Percentiles rank a stretch among this genome's conserved stretches.
phyloP scores from a whole-genome alignment of 2,113 vertebrate genomes.

The Poecile atricapillus region DNA sequence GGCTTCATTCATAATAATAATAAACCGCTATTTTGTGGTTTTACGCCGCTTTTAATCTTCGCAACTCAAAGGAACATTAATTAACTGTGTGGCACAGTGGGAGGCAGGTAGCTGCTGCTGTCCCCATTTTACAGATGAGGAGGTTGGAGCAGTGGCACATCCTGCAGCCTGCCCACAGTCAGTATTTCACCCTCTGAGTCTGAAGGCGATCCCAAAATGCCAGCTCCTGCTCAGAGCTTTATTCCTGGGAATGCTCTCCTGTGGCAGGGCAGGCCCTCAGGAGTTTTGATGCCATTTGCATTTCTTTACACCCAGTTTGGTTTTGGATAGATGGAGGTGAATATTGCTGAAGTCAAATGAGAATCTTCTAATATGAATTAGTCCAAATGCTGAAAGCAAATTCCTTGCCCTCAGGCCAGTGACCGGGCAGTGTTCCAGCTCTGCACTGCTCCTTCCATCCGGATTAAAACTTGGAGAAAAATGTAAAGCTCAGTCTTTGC shows the following conservation, averaged over 20 bases:
- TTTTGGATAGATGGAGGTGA: not conserved
- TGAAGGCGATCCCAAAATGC: not conserved
- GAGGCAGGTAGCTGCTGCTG: not conserved
- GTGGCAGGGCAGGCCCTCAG: not conserved
- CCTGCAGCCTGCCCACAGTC: not conserved
- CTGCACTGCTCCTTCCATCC: not conserved
- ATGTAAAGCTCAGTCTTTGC: not conserved
- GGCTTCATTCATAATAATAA: constrained; percentile 26
- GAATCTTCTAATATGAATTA: not conserved
- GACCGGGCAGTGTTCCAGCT: rapidly evolving
- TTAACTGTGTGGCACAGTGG: not conserved
- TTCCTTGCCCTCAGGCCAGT: rapidly evolving
- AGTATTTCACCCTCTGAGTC: not conserved
- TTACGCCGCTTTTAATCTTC: constrained; percentile 6
- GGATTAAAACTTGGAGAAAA: not conserved
- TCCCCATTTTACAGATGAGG: not conserved
- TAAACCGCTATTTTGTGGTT: not conserved
- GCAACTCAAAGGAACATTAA: constrained; percentile 41
- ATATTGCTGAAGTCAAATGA: not conserved
- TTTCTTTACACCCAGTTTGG: not conserved
- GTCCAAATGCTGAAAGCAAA: not conserved
- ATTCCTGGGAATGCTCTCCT: not conserved
- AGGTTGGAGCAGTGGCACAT: not conserved
- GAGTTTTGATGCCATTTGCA: not conserved
- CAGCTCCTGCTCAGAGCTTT: not conserved